These are phyloP conservation scores for Parnassius apollo DNA, from an alignment of 2,888 invertebrate genomes.

Conservation along the genomic window DNA sequence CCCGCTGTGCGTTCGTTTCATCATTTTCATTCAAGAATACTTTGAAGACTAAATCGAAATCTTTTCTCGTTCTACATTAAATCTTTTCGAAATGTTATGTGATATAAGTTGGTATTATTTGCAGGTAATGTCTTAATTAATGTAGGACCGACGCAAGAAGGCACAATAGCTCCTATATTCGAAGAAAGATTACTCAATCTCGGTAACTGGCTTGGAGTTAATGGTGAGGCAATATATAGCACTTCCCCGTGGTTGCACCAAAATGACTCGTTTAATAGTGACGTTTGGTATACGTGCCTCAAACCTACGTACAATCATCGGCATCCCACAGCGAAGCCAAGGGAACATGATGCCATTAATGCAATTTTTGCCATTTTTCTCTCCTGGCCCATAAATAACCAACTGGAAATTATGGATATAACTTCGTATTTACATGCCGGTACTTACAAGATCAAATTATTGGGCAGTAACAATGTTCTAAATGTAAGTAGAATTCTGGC, in stretches of 20 bases:
- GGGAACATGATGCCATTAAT: slow-evolving; percentile 38
- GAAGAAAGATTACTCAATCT: slow-evolving; percentile 90
- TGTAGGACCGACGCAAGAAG: slow-evolving; percentile 94
- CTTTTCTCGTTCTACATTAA: too few species aligned
- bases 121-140: slow-evolving; percentile 90
- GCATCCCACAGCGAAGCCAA: slow-evolving; percentile 44
- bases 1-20: too few species aligned
- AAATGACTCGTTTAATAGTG: slow-evolving; percentile 87
- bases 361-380: slow-evolving; percentile 85
- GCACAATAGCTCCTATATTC: slow-evolving; percentile 91
- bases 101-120: slow-evolving; percentile 27
- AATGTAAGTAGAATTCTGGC: slow-evolving; percentile 44
- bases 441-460: slow-evolving; percentile 46
- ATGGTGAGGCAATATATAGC: slow-evolving; percentile 93
- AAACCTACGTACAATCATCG: slow-evolving; percentile 45
- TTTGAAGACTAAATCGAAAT: too few species aligned
- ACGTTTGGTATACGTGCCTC: slow-evolving; percentile 87
- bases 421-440: slow-evolving; percentile 45
- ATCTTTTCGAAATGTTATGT: neutral
- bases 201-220: slow-evolving; percentile 90
- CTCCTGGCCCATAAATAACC: slow-evolving; percentile 84
- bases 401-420: slow-evolving; percentile 57
- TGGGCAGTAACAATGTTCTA: slow-evolving; percentile 50
- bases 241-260: slow-evolving; percentile 90
- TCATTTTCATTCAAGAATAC: too few species aligned